Evolutionary conservation across 2,113 vertebrate species (phyloP), one percentile per base, ranked within the genome.

Genomic region (Mormyrus iriodes): DNA sequence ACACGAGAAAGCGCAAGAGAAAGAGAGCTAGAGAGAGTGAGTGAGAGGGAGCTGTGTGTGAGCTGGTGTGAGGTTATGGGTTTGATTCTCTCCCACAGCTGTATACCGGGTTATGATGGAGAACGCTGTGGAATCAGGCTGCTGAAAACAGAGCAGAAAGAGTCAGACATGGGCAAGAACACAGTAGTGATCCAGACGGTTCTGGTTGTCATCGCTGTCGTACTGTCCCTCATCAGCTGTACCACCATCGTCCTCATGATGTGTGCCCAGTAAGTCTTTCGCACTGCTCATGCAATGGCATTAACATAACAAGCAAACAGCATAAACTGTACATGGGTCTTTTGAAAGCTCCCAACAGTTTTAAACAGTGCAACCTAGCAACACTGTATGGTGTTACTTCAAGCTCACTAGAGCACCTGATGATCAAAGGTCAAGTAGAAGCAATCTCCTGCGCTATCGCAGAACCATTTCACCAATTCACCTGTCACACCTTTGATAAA

Each of bases 211-310:
- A 94, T 95, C 0, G 95, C 95, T 0, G 93, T 96, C 24, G 92
- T 96, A 44, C 93, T 96, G 90, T 96, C 95, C 0, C 87, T 95
- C 91, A 93, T 96, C 92, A 96, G 96, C 90, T 96, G 95, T 88
- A 90, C 87, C 0, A 95, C 95, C 89, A 94, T 96, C 73, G 90
- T 96, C 55, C 93, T 96, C 89, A 95, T 96, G 94, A 92, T 94
- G 87, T 96, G 94, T 86, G 94, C 94, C 46, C 95, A 96, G 96
- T 96, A 90, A 94, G 96, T 95, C n/a, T 69, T 13, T 19, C 10
- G 2, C 19, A 55, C 58, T 12, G 49, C 88, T 51, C 46, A 19
- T 86, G 4, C 31, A 44, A 10, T 42, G 15, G 19, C 10, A 12
- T 86, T 2, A 39, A 89, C 90, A 82, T 52, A 53, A 10, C 51